A percentile compares a stretch with the other conserved stretches of the same genome.
Conservation (phyloP, 2,888 invertebrate species). For the Eueremaeus valkanovi region DNA sequence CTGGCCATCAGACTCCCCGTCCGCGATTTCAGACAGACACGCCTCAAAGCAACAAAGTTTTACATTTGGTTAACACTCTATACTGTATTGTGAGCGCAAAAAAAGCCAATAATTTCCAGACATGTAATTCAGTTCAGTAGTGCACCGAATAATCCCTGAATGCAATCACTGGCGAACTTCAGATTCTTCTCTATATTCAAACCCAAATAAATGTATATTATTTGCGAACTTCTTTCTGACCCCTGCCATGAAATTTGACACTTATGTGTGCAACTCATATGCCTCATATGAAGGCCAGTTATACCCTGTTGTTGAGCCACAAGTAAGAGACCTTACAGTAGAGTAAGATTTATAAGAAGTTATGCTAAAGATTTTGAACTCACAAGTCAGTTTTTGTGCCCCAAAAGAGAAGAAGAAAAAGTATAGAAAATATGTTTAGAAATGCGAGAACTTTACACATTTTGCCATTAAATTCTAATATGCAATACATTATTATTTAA, state of each 20-base stretch:
- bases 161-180: background rate
- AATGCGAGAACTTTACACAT: constrained; percentile 16
- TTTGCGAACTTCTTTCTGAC: constrained; percentile 15
- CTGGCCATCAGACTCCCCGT: constrained; percentile 29
- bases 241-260: constrained; percentile 27
- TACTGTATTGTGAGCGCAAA: background rate
- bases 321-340: too few relatives aligned
- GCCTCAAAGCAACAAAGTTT: constrained; percentile 17
- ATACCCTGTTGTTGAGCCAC: constrained; percentile 1
- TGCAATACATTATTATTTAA: constrained; percentile 17
- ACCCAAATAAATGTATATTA: constrained; percentile 23
- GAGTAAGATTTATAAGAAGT: background rate
- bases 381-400: background rate
- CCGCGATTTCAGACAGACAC: constrained; percentile 7
- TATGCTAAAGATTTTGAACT: background rate
- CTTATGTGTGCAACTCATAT: constrained; percentile 10
- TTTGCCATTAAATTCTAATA: constrained; percentile 14
- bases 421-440: background rate
- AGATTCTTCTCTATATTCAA: constrained; percentile 15
- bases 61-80: background rate
- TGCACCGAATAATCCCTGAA: constrained; percentile 5
- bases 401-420: background rate
- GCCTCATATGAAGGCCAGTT: background rate
- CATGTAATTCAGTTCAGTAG: constrained; percentile 12
- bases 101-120: constrained; percentile 17